These are phyloP conservation scores for Stomatorhinus walkeri DNA, from an alignment of 2,797 vertebrate genomes.

Conservation along the genomic window DNA sequence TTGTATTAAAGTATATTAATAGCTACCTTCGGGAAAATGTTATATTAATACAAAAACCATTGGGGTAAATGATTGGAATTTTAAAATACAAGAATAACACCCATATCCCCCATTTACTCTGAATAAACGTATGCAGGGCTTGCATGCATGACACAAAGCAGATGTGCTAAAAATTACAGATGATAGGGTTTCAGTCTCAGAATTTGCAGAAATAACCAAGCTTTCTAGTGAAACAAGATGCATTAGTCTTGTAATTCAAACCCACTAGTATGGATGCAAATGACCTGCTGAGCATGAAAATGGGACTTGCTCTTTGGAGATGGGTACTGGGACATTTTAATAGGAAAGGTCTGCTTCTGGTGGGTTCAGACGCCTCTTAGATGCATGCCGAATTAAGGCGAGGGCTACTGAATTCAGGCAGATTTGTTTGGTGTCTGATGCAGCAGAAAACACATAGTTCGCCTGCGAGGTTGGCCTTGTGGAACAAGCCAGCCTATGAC, in stretches of 20 bases:
- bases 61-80: background rate
- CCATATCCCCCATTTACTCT: background rate
- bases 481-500: slow-evolving; percentile 45
- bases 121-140: background rate
- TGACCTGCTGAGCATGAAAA: background rate
- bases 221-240: slow-evolving; percentile 3
- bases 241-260: background rate
- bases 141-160: background rate
- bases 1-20: background rate
- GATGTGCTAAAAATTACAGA: background rate
- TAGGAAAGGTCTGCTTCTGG: slow-evolving; percentile 63
- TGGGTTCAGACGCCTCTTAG: slow-evolving; percentile 50
- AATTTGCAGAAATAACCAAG: background rate
- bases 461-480: slow-evolving; percentile 70
- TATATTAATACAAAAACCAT: background rate
- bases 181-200: slow-evolving; percentile 4
- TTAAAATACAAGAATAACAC: background rate
- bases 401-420: slow-evolving; percentile 27
- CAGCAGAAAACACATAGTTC: slow-evolving; percentile 10
- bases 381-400: slow-evolving; percentile 39
- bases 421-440: slow-evolving; percentile 14
- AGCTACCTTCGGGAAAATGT: slow-evolving; percentile 3
- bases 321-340: background rate
- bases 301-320: background rate
- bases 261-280: slow-evolving; percentile 1